Conservation (phyloP, 2,113 vertebrate species). For the Anser brachyrhynchus region DNA sequence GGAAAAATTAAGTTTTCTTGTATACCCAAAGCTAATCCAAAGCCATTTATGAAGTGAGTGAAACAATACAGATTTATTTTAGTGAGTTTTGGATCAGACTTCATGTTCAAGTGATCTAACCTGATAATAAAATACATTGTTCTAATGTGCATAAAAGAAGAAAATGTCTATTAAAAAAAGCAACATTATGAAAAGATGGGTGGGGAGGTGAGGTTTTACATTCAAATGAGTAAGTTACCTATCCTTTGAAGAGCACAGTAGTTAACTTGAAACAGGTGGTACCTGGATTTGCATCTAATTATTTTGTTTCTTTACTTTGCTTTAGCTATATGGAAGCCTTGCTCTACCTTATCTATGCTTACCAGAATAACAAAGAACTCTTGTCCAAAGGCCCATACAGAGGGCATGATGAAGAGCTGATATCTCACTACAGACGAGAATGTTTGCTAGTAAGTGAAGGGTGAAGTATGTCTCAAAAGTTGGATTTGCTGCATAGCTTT, state of each 20-base stretch:
- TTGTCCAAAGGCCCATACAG: conserved; percentile 89
- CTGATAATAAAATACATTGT: background rate
- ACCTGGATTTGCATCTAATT: background rate
- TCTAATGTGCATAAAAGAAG: background rate
- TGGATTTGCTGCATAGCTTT: background rate
- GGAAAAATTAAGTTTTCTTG: background rate
- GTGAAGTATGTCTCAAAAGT: background rate
- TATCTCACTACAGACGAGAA: conserved; percentile 91
- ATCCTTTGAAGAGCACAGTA: background rate
- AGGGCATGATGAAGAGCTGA: conserved; percentile 89
- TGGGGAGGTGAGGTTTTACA: background rate
- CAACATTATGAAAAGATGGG: background rate
- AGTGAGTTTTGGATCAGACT: background rate
- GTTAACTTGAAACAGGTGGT: background rate
- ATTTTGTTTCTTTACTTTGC: conserved; percentile 52
- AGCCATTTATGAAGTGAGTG: background rate
- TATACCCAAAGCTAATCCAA: background rate
- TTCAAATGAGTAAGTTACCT: background rate
- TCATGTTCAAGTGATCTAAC: background rate
- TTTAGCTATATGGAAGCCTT: conserved; percentile 91
- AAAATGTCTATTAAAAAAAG: background rate
- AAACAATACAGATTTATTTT: background rate
- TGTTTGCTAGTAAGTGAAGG: conserved; percentile 92
- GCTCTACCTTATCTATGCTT: conserved; percentile 92
- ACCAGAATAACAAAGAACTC: conserved; percentile 97